These are phyloP conservation scores for Rugalucina vietnamica DNA, from an alignment of 2,888 invertebrate species.

Conservation along the genomic window DNA sequence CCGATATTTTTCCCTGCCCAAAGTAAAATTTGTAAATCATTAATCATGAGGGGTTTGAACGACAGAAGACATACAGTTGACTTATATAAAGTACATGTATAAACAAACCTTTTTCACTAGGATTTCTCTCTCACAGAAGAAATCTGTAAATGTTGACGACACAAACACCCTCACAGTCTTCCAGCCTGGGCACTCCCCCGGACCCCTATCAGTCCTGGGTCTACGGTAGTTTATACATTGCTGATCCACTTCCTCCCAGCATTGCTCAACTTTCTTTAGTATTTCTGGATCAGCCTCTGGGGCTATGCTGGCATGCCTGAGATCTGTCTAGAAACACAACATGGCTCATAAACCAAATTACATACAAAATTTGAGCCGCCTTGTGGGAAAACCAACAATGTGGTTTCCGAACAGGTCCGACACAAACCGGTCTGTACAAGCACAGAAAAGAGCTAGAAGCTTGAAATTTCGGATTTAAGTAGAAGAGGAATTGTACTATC, in stretches of 20 bases:
- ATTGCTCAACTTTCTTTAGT: slow-evolving; percentile 42
- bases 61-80: no score
- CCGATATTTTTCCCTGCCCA: no score
- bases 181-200: slow-evolving; percentile 69
- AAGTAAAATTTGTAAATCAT: neutral
- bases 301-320: neutral
- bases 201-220: neutral
- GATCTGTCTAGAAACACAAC: slow-evolving; percentile 17
- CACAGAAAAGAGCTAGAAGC: no score
- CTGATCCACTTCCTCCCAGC: slow-evolving; percentile 60
- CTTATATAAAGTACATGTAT: no score
- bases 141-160: slow-evolving; percentile 83
- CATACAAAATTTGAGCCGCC: no score
- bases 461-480: no score
- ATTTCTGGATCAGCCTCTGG: slow-evolving; percentile 34
- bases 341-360: no score
- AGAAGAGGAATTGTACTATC: no score
- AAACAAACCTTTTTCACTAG: slow-evolving; percentile 80
- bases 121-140: slow-evolving; percentile 81
- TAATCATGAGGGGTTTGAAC: no score
- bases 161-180: slow-evolving; percentile 81
- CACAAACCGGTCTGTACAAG: no score
- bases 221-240: slow-evolving; percentile 50
- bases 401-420: no score
- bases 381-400: no score